Conservation (phyloP, 1,140 invertebrate species). For the Drosophila elegans region DNA sequence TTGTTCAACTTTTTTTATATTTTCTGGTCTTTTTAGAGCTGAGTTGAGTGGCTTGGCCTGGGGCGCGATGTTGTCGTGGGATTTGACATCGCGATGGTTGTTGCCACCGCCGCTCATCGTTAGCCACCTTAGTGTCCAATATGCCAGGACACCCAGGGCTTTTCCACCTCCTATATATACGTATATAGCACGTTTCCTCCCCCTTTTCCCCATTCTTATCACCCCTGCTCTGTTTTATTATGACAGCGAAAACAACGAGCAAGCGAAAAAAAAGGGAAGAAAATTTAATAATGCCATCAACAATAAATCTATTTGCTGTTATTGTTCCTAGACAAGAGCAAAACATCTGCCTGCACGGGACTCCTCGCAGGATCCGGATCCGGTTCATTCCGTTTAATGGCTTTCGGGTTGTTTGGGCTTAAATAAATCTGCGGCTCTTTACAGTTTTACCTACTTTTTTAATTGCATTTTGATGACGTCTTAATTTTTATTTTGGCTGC, state of each 20-base stretch:
- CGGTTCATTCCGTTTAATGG: conserved; percentile 59
- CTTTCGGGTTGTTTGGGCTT: conserved; percentile 53
- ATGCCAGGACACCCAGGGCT: conserved; percentile 40
- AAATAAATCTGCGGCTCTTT: conserved; percentile 80
- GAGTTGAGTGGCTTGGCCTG: conserved; percentile 50
- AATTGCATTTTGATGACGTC: conserved; percentile 83
- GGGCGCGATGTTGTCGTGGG: conserved; percentile 70
- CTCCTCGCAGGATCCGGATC: conserved; percentile 36
- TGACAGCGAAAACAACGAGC: conserved; percentile 57
- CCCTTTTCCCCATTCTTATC: neutral
- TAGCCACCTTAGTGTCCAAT: conserved; percentile 57
- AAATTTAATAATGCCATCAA: conserved; percentile 82
- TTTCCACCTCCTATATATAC: conserved; percentile 1
- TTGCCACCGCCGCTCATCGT: conserved; percentile 57
- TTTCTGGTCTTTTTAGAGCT: neutral
- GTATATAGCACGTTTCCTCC: neutral
- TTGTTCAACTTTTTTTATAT: conserved; percentile 15
- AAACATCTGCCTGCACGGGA: conserved; percentile 40
- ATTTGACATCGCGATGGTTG: conserved; percentile 63
- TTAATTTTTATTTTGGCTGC: conserved; percentile 76
- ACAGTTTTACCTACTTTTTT: conserved; percentile 80
- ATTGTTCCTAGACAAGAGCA: conserved; percentile 66
- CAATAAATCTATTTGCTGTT: conserved; percentile 81
- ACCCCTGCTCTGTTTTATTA: conserved; percentile 61
- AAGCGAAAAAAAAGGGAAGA: conserved; percentile 43